A percentile compares a stretch with the other conserved stretches of the same genome.
Evolutionary conservation across 2,113 vertebrate species (phyloP).

Genomic region (Zosterops pallidus): DNA sequence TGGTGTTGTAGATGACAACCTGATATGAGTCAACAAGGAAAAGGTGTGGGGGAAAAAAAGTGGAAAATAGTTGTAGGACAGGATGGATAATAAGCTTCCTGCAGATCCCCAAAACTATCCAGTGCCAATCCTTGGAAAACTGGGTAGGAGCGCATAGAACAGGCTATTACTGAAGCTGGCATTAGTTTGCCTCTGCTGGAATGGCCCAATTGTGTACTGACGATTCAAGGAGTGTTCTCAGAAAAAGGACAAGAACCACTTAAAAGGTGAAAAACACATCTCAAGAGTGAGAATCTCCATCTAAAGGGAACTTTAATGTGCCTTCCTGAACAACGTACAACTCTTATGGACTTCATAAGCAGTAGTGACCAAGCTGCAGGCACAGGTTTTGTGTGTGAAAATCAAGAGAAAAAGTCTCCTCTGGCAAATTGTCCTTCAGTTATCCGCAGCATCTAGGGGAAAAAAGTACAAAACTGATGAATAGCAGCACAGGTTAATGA

Average conservation of each 20-base stretch:
- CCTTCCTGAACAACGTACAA: neutral
- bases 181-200: neutral
- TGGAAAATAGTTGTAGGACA: neutral
- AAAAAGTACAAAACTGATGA: neutral
- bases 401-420: neutral
- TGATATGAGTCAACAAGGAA: neutral
- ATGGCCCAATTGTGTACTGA: neutral
- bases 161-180: neutral
- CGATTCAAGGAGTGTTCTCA: neutral
- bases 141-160: neutral
- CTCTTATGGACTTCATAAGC: neutral
- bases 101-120: neutral
- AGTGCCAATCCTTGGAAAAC: neutral
- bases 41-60: accelerated
- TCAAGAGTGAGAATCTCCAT: neutral
- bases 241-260: neutral
- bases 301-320: neutral
- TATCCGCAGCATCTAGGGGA: neutral
- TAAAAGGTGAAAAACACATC: neutral
- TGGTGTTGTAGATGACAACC: neutral
- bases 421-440: neutral
- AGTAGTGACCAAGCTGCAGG: neutral
- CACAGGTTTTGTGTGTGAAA: neutral
- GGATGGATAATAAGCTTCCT: neutral
- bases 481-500: neutral